phyloP scores from a whole-genome alignment of 2,113 vertebrate species.

The Tricholaema leucomelas region DNA sequence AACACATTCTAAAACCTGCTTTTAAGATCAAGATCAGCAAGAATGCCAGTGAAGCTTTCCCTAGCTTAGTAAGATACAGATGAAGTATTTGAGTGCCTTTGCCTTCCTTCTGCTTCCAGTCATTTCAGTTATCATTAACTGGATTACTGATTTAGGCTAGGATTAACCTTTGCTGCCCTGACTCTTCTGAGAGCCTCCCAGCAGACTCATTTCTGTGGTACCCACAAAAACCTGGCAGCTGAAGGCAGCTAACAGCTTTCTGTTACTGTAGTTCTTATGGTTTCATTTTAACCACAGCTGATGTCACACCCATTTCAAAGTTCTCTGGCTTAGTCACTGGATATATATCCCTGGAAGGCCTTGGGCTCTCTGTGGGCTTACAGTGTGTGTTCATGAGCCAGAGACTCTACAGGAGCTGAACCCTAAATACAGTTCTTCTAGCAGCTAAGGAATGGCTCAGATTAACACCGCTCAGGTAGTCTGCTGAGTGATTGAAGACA shows the following conservation, averaged over 20 bases:
- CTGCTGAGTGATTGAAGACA: background rate
- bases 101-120: background rate
- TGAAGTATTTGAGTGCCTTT: background rate
- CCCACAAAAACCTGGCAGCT: background rate
- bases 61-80: background rate
- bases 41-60: background rate
- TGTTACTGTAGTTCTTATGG: background rate
- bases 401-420: background rate
- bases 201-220: background rate
- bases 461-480: background rate
- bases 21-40: background rate
- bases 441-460: background rate
- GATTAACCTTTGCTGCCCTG: background rate
- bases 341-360: background rate
- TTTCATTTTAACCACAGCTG: background rate
- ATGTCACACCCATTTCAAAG: background rate
- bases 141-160: background rate
- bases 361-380: background rate
- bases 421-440: background rate
- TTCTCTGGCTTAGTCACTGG: background rate
- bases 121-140: background rate
- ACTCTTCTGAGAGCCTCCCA: background rate
- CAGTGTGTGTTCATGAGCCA: background rate
- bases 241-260: background rate
- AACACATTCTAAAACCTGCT: background rate